Conservation (phyloP, 2,888 invertebrate genomes). For the Folsomia candida region DNA sequence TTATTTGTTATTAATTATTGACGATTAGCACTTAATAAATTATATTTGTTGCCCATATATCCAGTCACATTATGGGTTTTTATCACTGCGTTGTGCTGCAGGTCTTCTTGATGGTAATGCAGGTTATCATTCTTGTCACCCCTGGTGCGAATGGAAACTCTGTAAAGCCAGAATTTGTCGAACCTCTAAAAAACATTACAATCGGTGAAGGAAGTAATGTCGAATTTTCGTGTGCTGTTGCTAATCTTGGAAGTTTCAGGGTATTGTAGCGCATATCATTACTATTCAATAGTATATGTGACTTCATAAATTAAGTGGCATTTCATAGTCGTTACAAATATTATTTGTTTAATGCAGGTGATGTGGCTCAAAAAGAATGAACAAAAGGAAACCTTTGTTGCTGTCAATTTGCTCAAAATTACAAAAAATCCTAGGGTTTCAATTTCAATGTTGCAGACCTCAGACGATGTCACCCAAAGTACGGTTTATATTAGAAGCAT, state of each 20-base stretch:
- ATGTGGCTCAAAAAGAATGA: slow-evolving; percentile 43
- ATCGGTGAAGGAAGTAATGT: slow-evolving; percentile 36
- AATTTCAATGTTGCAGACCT: slow-evolving; percentile 38
- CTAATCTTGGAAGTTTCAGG: slow-evolving; percentile 38
- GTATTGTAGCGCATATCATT: too few species aligned
- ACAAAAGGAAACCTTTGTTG: slow-evolving; percentile 32
- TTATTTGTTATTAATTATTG: too few species aligned
- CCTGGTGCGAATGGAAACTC: too few species aligned
- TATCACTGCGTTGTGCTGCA: too few species aligned
- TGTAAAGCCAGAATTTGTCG: slow-evolving; percentile 43
- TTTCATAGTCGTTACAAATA: too few species aligned
- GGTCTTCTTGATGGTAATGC: too few species aligned
- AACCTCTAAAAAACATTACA: slow-evolving; percentile 44
- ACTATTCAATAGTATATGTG: too few species aligned
- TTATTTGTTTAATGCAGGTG: slow-evolving; percentile 40
- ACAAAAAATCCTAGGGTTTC: slow-evolving; percentile 38
- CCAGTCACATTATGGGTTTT: too few species aligned
- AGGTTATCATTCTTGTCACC: neutral
- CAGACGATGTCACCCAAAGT: slow-evolving; percentile 43
- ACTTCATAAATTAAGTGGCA: too few species aligned
- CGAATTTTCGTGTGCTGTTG: slow-evolving; percentile 42
- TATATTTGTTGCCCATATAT: too few species aligned
- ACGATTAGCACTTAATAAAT: too few species aligned
- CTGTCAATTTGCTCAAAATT: slow-evolving; percentile 42
- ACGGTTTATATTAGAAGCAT: slow-evolving; percentile 45